Conservation (phyloP, 2,888 invertebrate genomes). For the Xanthorhoe spadicearia region DNA sequence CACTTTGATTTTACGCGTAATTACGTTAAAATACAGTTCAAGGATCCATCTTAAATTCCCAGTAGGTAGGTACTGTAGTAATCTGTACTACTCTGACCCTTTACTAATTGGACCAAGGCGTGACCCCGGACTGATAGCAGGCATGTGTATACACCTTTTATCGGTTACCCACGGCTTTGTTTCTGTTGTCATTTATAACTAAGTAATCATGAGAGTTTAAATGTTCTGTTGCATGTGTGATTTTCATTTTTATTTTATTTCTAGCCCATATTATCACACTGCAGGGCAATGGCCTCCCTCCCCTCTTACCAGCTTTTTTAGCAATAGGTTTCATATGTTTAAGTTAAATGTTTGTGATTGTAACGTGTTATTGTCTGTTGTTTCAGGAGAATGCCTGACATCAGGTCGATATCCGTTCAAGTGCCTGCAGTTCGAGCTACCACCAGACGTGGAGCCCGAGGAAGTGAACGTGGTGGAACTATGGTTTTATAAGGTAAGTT, state of each 20-base stretch:
- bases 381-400: conserved; percentile 78
- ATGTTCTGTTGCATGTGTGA: no score
- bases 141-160: conserved; percentile 44
- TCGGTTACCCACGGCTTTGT: conserved; percentile 24
- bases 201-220: neutral
- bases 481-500: conserved; percentile 89
- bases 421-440: conserved; percentile 91
- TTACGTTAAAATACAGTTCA: conserved; percentile 10
- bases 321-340: no score
- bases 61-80: conserved; percentile 13
- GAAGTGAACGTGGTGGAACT: conserved; percentile 91
- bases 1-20: conserved; percentile 14
- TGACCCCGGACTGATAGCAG: conserved; percentile 61
- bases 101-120: conserved; percentile 69
- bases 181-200: neutral
- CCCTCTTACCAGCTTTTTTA: no score
- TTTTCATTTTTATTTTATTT: no score
- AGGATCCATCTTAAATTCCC: conserved; percentile 9
- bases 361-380: conserved; percentile 35
- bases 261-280: no score
- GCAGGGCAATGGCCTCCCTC: no score
- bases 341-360: no score
- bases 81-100: conserved; percentile 54
- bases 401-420: conserved; percentile 86
- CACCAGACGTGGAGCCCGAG: conserved; percentile 89